Evolutionary conservation across 2,113 vertebrate genomes (phyloP).

Genomic region (Megaceryle torquata): DNA sequence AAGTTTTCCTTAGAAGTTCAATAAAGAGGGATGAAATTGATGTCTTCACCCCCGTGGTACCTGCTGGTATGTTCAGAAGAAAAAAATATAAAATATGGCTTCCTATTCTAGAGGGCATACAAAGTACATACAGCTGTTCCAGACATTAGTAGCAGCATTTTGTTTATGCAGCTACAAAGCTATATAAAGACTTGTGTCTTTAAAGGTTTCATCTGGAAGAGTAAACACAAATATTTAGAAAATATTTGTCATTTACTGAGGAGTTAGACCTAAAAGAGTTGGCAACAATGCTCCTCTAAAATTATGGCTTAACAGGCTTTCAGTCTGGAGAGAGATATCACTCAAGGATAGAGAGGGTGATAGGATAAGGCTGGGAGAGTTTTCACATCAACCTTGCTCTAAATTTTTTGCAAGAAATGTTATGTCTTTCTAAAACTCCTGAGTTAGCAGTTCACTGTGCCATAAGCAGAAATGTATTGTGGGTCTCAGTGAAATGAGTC

Average conservation of each 20-base stretch:
- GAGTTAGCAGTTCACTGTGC: neutral
- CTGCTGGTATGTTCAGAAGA: neutral
- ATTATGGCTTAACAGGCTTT: neutral
- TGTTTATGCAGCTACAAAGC: neutral
- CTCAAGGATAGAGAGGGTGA: neutral
- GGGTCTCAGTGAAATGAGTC: neutral
- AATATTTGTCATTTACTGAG: neutral
- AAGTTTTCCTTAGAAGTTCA: constrained; percentile 43
- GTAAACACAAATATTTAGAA: neutral
- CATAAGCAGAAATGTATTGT: neutral
- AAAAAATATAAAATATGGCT: neutral
- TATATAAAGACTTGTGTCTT: neutral
- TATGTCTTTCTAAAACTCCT: neutral
- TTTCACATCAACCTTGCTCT: neutral
- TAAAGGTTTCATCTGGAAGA: neutral
- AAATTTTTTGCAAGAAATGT: neutral
- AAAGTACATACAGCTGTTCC: neutral
- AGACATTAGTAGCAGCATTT: neutral
- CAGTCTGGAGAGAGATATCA: neutral
- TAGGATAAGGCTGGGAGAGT: neutral
- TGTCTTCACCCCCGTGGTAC: neutral
- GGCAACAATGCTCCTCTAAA: neutral
- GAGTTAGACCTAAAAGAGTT: neutral
- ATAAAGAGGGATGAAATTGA: constrained; percentile 35
- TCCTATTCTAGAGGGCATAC: neutral